Evolutionary conservation across 2,797 vertebrate genomes (phyloP).

Genomic region (Euphonia xanthogaster): DNA sequence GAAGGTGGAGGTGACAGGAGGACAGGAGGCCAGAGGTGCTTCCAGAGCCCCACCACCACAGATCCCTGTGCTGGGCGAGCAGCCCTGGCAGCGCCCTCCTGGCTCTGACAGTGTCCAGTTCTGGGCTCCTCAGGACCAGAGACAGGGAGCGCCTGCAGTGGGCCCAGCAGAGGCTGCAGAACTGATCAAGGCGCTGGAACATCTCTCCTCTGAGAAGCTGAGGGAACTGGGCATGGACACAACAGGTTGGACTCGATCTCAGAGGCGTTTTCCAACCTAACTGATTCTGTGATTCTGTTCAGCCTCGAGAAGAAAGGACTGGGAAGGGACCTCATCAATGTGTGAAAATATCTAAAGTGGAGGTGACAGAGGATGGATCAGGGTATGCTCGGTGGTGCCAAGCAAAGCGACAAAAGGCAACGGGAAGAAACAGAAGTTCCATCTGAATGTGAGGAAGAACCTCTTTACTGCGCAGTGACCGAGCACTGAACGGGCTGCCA

Average conservation of each 20-base stretch:
- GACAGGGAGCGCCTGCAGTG: fast-evolving
- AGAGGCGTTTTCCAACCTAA: neutral
- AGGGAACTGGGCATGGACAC: neutral
- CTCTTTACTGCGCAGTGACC: neutral
- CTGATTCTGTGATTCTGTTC: neutral
- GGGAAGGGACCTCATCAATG: neutral
- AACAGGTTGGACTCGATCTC: too few species aligned
- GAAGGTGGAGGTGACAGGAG: too few species aligned
- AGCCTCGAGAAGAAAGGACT: neutral
- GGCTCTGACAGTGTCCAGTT: fast-evolving
- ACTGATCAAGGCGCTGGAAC: neutral
- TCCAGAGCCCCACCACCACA: too few species aligned
- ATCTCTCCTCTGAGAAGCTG: neutral
- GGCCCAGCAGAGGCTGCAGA: fast-evolving
- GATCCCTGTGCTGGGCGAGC: fast-evolving
- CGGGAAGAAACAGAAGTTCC: neutral
- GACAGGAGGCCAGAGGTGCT: fast-evolving
- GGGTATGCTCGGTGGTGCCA: neutral
- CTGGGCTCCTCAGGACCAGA: fast-evolving
- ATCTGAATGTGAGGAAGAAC: neutral
- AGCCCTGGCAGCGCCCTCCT: neutral
- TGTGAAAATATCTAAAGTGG: too few species aligned
- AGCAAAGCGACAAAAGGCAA: too few species aligned
- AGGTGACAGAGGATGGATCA: neutral
- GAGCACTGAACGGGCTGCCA: too few species aligned